A percentile compares a stretch with the other conserved stretches of the same genome.
Conservation (phyloP, 37 sponge, comb jelly and placozoan species). For the Lycopodina hypogea region DNA sequence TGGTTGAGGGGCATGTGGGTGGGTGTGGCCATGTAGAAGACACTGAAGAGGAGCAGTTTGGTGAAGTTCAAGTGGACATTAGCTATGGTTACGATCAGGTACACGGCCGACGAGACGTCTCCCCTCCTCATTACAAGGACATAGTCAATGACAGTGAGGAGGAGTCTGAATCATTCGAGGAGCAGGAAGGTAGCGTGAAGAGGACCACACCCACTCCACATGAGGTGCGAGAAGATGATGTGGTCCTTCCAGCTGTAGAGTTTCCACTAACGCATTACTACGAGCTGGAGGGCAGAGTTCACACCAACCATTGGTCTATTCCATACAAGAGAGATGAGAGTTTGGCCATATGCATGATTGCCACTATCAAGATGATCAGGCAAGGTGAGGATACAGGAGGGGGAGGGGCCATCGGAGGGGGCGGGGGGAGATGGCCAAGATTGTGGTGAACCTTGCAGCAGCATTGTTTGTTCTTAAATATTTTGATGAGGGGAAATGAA, state of each 20-base stretch:
- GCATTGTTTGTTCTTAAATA: no score
- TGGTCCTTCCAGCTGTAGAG: conserved; percentile 18
- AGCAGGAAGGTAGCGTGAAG: neutral
- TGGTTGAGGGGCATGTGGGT: neutral
- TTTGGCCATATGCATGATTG: conserved; percentile 80
- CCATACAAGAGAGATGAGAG: conserved; percentile 78
- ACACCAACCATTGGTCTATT: conserved; percentile 92
- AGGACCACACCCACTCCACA: conserved; percentile 5
- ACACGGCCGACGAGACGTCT: conserved; percentile 21
- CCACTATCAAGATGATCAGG: conserved; percentile 65
- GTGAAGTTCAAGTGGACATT: neutral
- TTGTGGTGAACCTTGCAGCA: no score
- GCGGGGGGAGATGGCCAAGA: neutral
- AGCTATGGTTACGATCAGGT: neutral
- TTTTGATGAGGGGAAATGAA: no score
- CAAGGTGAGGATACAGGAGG: conserved; percentile 61
- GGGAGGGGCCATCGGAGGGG: neutral
- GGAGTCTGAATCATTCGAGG: neutral
- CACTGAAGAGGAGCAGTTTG: conserved; percentile 5
- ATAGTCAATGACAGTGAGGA: conserved; percentile 39
- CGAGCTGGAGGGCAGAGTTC: conserved; percentile 86
- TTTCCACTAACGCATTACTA: conserved; percentile 87
- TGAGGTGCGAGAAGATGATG: conserved; percentile 2
- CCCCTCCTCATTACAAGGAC: conserved; percentile 63
- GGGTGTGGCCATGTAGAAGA: neutral